Percentiles rank a stretch among this genome's conserved stretches.
phyloP scores from a whole-genome alignment of 1,140 invertebrate species.

The Drosophila mojavensis region DNA sequence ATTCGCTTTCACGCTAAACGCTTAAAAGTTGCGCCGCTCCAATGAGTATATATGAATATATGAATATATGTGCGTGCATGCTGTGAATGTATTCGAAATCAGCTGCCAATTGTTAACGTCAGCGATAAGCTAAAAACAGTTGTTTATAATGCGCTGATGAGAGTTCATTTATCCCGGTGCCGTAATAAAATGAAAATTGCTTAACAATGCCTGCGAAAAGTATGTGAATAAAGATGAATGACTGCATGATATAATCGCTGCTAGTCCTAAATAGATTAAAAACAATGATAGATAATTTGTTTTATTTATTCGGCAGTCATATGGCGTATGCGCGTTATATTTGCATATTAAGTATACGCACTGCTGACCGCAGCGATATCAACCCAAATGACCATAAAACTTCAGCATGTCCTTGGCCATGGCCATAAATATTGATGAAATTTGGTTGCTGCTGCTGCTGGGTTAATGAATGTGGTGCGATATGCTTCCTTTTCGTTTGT shows the following conservation, averaged over 20 bases:
- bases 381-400: conserved; percentile 21
- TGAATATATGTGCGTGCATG: conserved; percentile 1
- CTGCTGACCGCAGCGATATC: conserved; percentile 37
- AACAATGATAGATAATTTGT: not conserved
- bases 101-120: conserved; percentile 21
- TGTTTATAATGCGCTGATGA: conserved; percentile 20
- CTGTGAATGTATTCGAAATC: conserved; percentile 10
- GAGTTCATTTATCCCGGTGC: conserved; percentile 37
- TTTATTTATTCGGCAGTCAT: not conserved
- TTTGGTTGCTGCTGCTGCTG: conserved; percentile 5
- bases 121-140: conserved; percentile 24
- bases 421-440: conserved; percentile 57
- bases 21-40: conserved; percentile 5
- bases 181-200: conserved; percentile 8
- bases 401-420: conserved; percentile 7
- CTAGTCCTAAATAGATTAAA: not conserved
- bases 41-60: conserved; percentile 3
- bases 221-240: conserved; percentile 1
- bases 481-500: not conserved
- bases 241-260: conserved; percentile 6
- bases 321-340: conserved; percentile 21
- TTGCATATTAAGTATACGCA: conserved; percentile 55
- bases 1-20: conserved; percentile 24
- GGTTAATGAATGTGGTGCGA: conserved; percentile 42
- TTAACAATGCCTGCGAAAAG: conserved; percentile 8